phyloP scores from a whole-genome alignment of 2,797 vertebrate species.

The Galagoides demidoff region DNA sequence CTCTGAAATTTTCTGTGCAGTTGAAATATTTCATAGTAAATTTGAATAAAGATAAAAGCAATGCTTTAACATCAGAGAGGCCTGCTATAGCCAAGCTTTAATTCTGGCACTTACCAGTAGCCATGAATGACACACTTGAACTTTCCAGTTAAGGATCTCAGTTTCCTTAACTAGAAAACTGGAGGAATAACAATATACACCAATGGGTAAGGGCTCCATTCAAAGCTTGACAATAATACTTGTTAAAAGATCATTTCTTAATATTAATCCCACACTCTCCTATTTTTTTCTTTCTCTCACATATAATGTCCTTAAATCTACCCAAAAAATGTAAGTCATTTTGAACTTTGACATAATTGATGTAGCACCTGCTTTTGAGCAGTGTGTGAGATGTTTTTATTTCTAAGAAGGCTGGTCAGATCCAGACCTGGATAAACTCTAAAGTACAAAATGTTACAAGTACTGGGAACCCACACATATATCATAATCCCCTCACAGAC shows the following conservation, averaged over 20 bases:
- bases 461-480: not conserved
- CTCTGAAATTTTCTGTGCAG: constrained; percentile 9
- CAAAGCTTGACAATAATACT: not conserved
- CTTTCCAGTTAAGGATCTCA: constrained; percentile 38
- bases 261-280: not conserved
- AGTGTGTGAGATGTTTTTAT: constrained; percentile 10
- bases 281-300: not conserved
- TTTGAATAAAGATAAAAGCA: constrained; percentile 48
- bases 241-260: constrained; percentile 43
- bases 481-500: not conserved
- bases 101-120: not conserved
- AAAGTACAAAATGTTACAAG: constrained; percentile 14
- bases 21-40: constrained; percentile 37
- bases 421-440: not conserved
- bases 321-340: not conserved
- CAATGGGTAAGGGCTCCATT: not conserved
- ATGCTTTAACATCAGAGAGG: not conserved
- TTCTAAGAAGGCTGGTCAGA: not conserved
- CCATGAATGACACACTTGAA: not conserved
- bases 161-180: constrained; percentile 15
- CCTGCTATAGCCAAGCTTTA: not conserved
- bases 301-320: not conserved
- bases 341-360: not conserved
- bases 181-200: not conserved
- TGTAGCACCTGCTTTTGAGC: not conserved